Evolutionary conservation across 2,888 invertebrate species (phyloP), one percentile per base, ranked within the genome.

Genomic region (Drosophila heteroneura): DNA sequence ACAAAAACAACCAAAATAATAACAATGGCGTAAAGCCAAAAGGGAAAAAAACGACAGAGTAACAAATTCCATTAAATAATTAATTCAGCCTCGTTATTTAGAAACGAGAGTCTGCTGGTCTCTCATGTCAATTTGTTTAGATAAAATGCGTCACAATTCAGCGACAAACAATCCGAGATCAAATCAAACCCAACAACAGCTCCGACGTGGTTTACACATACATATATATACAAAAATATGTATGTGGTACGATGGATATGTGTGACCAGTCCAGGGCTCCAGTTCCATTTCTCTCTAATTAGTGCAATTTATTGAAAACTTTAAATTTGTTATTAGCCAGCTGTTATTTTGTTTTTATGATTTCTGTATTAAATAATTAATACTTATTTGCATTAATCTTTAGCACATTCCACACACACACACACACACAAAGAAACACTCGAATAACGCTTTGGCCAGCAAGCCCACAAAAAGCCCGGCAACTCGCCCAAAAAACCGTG

Each of bases 111-210:
- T 81, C 69, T 72, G 44, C 63, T 35, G 52, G 53, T 54, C 58
- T 60, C 81, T 89, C 87, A 89, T 91, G 87, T 88, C 91, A 87
- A 85, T 90, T 88, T 81, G 74, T 90, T 88, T 91, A 91, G 88
- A 82, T 71, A 79, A 81, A 77, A 67, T 75, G 85, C 85, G 85
- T 85, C 85, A 90, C 81, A 90, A 71, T 76, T 64, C 44, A 68
- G 35, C 47, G 66, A 10, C 39, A 72, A 59, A 49, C 60, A 65
- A 74, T 58, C 51, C 47, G 69, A 26, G 16, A 74, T 82, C 79
- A 81, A 73, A 80, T 69, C 51, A 26, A 44, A 47, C 39, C 78
- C 64, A 74, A 78, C 77, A 69, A 52, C 63, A 58, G 78, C 32
- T 35, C 35, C 35, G 35, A 10, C 39, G 14, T 6, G 35, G 37